phyloP scores from a whole-genome alignment of 2,888 invertebrate genomes.

The Rhabditoides inermis region DNA sequence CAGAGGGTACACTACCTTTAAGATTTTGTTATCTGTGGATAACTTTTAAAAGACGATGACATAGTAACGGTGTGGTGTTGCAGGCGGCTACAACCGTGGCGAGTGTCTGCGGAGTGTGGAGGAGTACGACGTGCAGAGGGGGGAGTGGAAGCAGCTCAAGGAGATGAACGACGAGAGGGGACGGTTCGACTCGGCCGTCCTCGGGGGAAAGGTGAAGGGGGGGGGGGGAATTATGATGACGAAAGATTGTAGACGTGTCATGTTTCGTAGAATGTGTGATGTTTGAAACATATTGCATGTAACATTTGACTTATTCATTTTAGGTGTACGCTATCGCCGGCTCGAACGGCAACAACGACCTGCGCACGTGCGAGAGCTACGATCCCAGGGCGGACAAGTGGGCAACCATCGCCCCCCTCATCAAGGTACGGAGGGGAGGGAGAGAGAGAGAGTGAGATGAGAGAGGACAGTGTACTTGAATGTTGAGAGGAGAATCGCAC shows the following conservation, averaged over 20 bases:
- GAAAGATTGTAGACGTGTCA: too few species aligned
- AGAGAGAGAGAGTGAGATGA: too few species aligned
- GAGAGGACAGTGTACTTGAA: too few species aligned
- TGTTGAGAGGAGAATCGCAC: too few species aligned
- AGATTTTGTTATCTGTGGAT: too few species aligned
- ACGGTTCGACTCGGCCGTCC: slow-evolving; percentile 69
- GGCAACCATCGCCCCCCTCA: slow-evolving; percentile 52
- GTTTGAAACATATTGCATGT: too few species aligned
- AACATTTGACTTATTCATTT: too few species aligned
- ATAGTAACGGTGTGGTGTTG: too few species aligned
- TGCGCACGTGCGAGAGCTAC: slow-evolving; percentile 66
- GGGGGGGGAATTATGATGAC: too few species aligned
- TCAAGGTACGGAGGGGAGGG: slow-evolving; percentile 30
- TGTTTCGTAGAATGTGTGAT: too few species aligned
- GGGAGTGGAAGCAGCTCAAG: slow-evolving; percentile 66
- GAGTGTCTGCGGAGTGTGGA: slow-evolving; percentile 67
- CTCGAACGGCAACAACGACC: slow-evolving; percentile 73
- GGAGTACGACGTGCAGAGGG: slow-evolving; percentile 65
- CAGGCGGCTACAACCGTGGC: slow-evolving; percentile 73
- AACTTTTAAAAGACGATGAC: too few species aligned
- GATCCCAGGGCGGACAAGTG: slow-evolving; percentile 61
- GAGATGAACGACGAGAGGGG: slow-evolving; percentile 71
- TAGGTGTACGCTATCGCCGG: slow-evolving; percentile 63
- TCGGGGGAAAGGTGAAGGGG: slow-evolving; percentile 59
- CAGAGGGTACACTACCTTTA: too few species aligned